A percentile compares a stretch with the other conserved stretches of the same genome.
These are phyloP conservation scores for Clarias platycephalus DNA, from an alignment of 2,797 vertebrate genomes.

Conservation along the genomic window DNA sequence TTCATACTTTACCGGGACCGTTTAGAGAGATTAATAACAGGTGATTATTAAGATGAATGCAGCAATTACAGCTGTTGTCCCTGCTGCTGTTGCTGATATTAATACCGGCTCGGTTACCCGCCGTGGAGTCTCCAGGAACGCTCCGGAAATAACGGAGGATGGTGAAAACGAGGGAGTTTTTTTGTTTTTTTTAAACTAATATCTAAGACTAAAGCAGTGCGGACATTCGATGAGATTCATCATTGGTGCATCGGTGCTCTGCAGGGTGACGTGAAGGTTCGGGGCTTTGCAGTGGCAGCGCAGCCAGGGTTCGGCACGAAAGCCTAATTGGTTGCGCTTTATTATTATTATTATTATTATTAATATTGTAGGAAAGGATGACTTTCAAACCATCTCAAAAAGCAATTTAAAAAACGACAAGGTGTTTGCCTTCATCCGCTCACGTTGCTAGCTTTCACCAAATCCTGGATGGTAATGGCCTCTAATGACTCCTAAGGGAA, in stretches of 20 bases:
- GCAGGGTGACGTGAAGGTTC: background rate
- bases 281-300: background rate
- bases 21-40: constrained; percentile 2
- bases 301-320: background rate
- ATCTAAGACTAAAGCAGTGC: background rate
- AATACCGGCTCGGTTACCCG: background rate
- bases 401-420: background rate
- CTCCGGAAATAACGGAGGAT: background rate
- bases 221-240: background rate
- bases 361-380: background rate
- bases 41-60: constrained; percentile 78
- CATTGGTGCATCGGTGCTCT: background rate
- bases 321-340: background rate
- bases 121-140: background rate
- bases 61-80: constrained; percentile 65
- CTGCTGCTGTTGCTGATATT: constrained; percentile 13
- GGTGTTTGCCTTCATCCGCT: background rate
- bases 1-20: background rate
- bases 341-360: background rate
- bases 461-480: background rate
- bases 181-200: background rate
- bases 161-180: background rate
- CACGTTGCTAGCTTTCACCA: background rate
- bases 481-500: background rate
- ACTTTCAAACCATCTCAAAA: background rate